Conservation (phyloP, 2,888 invertebrate species). For the Disparrhopalites patrizii region DNA sequence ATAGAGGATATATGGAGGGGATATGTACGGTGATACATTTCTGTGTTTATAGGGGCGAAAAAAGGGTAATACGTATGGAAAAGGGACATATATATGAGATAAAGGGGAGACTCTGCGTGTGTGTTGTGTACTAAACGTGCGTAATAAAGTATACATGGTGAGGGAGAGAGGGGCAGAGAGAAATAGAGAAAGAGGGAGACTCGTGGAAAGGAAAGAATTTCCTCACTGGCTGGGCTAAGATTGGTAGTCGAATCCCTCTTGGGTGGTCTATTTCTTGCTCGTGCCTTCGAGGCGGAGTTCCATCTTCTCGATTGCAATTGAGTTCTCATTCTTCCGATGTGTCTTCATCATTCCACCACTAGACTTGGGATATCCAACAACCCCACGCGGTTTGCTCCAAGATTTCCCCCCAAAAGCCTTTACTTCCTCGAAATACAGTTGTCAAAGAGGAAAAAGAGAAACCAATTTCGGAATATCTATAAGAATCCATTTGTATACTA, state of each 20-base stretch:
- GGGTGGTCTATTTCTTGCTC: conserved; percentile 48
- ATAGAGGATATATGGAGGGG: too few relatives aligned
- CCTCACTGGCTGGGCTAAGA: conserved; percentile 36
- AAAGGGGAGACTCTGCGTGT: too few relatives aligned
- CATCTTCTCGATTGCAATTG: conserved; percentile 46
- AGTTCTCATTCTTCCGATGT: conserved; percentile 48
- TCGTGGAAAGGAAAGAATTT: conserved; percentile 27
- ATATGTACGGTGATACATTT: too few relatives aligned
- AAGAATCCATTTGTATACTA: too few relatives aligned
- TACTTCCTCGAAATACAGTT: too few relatives aligned
- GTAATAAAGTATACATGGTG: background rate
- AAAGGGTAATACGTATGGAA: too few relatives aligned
- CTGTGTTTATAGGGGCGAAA: too few relatives aligned
- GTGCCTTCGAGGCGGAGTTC: conserved; percentile 48
- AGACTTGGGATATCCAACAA: conserved; percentile 36
- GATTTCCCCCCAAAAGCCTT: too few relatives aligned
- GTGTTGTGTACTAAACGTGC: background rate
- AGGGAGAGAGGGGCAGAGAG: background rate
- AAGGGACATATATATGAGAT: too few relatives aligned
- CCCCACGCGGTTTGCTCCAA: too few relatives aligned
- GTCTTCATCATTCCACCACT: conserved; percentile 48
- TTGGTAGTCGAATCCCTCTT: conserved; percentile 48
- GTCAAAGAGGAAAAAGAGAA: too few relatives aligned
- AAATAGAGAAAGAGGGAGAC: conserved; percentile 6
- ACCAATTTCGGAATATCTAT: too few relatives aligned